Percentiles rank a stretch among this genome's conserved stretches.
Conservation (phyloP, 2,888 invertebrate species). For the Yponomeuta plumbellus region DNA sequence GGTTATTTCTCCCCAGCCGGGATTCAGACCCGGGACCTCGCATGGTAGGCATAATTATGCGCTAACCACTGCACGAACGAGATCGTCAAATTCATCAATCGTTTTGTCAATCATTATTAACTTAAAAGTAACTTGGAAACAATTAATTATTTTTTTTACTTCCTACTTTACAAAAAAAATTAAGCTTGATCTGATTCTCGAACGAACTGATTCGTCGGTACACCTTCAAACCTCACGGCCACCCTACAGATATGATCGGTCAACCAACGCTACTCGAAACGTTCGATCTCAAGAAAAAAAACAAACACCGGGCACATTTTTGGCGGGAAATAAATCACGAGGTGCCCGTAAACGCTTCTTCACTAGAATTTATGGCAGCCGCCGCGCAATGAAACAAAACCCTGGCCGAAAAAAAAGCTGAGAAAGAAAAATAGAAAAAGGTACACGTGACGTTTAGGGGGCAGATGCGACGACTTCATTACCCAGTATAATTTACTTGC, state of each 20-base stretch:
- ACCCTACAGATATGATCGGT: constrained; percentile 69
- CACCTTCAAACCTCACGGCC: constrained; percentile 55
- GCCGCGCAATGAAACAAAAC: constrained; percentile 44
- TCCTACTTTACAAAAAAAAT: neutral
- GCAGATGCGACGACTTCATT: constrained; percentile 71
- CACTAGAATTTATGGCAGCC: constrained; percentile 67
- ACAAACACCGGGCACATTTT: constrained; percentile 64
- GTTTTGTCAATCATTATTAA: too few species aligned
- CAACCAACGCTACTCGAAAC: constrained; percentile 69
- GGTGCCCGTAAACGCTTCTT: constrained; percentile 55
- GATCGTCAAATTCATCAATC: too few species aligned
- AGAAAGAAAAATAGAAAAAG: constrained; percentile 33
- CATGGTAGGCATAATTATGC: too few species aligned
- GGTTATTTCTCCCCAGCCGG: too few species aligned
- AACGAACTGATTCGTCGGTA: constrained; percentile 48
- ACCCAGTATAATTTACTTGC: constrained; percentile 65
- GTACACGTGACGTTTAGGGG: constrained; percentile 47
- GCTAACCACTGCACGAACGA: too few species aligned
- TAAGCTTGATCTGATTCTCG: neutral
- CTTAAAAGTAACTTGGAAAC: too few species aligned
- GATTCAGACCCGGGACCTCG: too few species aligned
- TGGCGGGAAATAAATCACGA: constrained; percentile 74
- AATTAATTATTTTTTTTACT: too few species aligned
- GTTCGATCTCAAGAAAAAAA: constrained; percentile 60
- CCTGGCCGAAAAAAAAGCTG: constrained; percentile 52